Conservation (phyloP, 2,888 invertebrate genomes). For the Cyrtodaria siliqua region DNA sequence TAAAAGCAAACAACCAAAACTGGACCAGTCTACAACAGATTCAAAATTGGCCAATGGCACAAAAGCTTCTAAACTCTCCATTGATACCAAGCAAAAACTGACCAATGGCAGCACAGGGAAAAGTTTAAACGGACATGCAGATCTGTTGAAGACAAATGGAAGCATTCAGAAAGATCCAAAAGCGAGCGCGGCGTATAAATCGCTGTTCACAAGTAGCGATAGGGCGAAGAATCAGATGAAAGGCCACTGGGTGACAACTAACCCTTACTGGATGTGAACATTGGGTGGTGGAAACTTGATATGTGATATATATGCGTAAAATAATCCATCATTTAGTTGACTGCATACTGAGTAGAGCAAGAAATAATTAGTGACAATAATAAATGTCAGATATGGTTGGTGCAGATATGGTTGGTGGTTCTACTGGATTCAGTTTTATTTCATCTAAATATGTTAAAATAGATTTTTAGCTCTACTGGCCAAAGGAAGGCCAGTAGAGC, state of each 20-base stretch:
- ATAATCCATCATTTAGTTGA: too few species aligned
- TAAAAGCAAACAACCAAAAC: constrained; percentile 65
- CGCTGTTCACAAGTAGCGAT: constrained; percentile 96
- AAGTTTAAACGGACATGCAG: constrained; percentile 53
- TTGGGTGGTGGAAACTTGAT: neutral
- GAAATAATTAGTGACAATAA: too few species aligned
- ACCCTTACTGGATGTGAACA: constrained; percentile 89
- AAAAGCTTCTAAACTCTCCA: constrained; percentile 16
- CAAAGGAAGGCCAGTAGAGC: too few species aligned
- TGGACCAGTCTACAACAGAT: constrained; percentile 31
- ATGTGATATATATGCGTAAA: too few species aligned
- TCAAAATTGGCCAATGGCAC: constrained; percentile 57
- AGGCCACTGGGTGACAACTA: constrained; percentile 99
- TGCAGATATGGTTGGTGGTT: too few species aligned
- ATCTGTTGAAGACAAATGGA: constrained; percentile 34
- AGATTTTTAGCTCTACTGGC: too few species aligned
- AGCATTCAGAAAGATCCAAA: constrained; percentile 95
- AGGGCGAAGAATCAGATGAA: constrained; percentile 94
- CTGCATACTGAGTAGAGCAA: too few species aligned
- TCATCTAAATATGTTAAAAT: too few species aligned
- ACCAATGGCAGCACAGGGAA: constrained; percentile 54
- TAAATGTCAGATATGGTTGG: too few species aligned
- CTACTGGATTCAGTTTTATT: too few species aligned
- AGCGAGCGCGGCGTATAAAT: constrained; percentile 96
- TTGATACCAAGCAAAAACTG: constrained; percentile 35